Conservation (phyloP, 2,113 vertebrate species). For the Mobula hypostoma region DNA sequence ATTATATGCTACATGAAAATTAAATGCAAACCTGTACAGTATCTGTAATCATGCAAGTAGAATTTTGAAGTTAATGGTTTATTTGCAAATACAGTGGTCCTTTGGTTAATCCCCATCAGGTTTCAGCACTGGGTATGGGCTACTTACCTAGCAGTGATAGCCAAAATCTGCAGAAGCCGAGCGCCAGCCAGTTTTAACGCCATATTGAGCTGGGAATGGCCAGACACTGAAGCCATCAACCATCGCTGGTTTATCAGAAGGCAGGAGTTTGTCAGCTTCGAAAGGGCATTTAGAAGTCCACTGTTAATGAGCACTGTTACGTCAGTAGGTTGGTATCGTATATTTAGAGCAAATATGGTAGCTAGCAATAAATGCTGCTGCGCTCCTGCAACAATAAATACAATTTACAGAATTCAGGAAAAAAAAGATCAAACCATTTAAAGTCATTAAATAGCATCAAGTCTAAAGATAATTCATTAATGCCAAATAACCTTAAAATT, state of each 20-base stretch:
- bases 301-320: conserved; percentile 60
- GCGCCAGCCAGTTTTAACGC: conserved; percentile 59
- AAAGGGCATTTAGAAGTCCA: conserved; percentile 62
- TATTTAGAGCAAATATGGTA: conserved; percentile 65
- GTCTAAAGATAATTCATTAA: too few relatives aligned
- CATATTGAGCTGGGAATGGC: conserved; percentile 52
- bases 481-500: not conserved
- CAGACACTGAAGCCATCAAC: conserved; percentile 58
- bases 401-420: not conserved
- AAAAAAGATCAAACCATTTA: not conserved
- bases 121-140: too few relatives aligned
- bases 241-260: conserved; percentile 61
- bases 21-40: not conserved
- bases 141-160: conserved; percentile 61
- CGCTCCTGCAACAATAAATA: conserved; percentile 49
- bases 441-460: not conserved
- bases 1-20: not conserved
- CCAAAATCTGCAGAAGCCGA: conserved; percentile 64
- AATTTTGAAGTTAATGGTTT: not conserved
- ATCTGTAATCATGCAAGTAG: not conserved
- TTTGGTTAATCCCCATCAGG: not conserved
- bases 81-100: not conserved
- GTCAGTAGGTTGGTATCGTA: conserved; percentile 62
- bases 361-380: conserved; percentile 64
- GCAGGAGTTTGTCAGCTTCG: conserved; percentile 59